Conservation (phyloP, 2,113 vertebrate species). For the Physeter macrocephalus region DNA sequence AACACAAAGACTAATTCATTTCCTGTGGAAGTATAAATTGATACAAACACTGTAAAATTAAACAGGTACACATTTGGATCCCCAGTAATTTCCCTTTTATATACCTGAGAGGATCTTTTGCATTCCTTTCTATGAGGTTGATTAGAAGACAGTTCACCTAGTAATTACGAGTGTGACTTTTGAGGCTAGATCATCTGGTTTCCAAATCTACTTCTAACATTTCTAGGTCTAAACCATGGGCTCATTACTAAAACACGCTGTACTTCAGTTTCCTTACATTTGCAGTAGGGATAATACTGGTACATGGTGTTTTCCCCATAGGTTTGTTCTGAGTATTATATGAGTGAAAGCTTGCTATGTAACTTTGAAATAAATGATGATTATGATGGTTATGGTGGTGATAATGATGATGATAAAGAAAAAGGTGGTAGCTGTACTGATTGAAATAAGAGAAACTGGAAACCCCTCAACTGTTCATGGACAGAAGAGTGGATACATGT, state of each 20-base stretch:
- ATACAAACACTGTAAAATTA: background rate
- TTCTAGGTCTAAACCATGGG: background rate
- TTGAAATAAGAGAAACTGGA: background rate
- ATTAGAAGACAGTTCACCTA: background rate
- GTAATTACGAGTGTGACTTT: background rate
- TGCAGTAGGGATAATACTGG: background rate
- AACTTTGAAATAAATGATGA: background rate
- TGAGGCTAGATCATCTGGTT: background rate
- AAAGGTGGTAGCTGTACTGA: background rate
- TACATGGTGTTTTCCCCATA: background rate
- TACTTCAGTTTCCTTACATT: background rate
- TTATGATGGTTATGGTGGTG: background rate
- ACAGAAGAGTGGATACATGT: too few species aligned
- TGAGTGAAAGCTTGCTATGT: background rate
- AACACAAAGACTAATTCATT: background rate
- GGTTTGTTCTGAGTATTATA: background rate
- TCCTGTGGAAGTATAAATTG: background rate
- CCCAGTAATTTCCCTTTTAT: background rate
- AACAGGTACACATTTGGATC: background rate
- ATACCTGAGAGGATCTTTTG: background rate
- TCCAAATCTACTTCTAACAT: background rate
- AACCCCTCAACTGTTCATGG: background rate
- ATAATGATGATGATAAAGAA: background rate
- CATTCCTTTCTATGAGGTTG: background rate
- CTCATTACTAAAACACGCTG: background rate